These are phyloP conservation scores for Coptodon bakossiorum DNA, from an alignment of 2,113 vertebrate species.

Conservation along the genomic window DNA sequence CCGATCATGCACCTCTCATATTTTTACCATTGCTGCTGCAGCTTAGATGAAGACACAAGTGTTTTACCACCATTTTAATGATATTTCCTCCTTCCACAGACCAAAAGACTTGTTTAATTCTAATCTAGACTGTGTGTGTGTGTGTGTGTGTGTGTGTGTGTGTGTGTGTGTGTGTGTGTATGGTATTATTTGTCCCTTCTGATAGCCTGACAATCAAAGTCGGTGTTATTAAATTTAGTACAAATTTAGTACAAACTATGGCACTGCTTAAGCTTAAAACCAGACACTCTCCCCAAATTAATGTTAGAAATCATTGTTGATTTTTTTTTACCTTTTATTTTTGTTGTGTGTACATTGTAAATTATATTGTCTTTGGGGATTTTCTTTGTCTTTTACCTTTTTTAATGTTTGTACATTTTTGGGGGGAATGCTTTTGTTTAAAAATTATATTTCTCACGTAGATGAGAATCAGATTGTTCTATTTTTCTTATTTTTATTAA, in stretches of 20 bases:
- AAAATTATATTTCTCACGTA: neutral
- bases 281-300: neutral
- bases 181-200: neutral
- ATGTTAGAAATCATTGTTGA: neutral
- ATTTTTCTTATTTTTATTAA: neutral
- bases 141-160: neutral
- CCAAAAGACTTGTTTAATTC: neutral
- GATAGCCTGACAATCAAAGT: neutral
- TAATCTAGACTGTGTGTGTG: neutral
- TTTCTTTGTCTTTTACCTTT: neutral
- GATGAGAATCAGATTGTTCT: neutral
- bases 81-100: neutral
- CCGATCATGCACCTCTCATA: neutral
- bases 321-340: neutral
- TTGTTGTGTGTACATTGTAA: neutral
- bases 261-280: neutral
- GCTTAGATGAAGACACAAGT: rapidly evolving
- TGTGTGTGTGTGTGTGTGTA: neutral
- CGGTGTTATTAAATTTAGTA: neutral
- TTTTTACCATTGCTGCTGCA: neutral
- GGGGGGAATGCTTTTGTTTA: neutral
- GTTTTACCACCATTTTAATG: neutral
- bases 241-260: neutral
- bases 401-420: neutral
- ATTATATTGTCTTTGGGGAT: neutral